Conservation (phyloP, 2,888 invertebrate genomes). For the Omphaloscelis lunosa region DNA sequence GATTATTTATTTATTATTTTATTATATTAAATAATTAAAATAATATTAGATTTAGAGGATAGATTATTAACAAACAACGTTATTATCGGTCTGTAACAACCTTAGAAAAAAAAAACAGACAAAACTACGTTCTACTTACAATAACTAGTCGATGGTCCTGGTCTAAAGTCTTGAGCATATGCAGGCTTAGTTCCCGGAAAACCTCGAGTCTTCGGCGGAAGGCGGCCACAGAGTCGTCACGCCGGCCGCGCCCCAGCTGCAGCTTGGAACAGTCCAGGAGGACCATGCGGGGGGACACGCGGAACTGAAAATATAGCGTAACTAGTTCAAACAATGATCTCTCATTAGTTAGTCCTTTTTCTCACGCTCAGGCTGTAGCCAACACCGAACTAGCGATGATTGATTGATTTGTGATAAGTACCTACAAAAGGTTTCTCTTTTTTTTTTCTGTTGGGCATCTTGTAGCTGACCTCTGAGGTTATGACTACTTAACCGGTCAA, state of each 20-base stretch:
- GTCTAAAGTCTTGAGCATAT: constrained; percentile 96
- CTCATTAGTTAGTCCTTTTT: background rate
- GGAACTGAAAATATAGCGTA: constrained; percentile 90
- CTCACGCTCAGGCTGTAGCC: background rate
- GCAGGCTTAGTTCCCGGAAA: constrained; percentile 96
- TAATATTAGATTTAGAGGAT: background rate
- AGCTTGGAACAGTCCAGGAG: constrained; percentile 97
- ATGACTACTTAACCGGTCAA: no score
- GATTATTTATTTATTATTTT: no score
- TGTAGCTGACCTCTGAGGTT: no score
- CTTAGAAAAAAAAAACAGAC: background rate
- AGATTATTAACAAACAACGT: background rate
- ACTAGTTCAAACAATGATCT: background rate
- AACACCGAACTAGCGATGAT: background rate
- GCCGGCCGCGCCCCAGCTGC: constrained; percentile 95
- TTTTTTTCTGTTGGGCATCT: no score
- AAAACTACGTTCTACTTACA: constrained; percentile 89
- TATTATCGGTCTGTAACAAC: background rate
- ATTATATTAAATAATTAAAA: no score
- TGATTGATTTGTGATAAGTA: background rate
- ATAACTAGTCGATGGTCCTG: constrained; percentile 95
- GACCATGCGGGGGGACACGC: constrained; percentile 94
- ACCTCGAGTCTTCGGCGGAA: constrained; percentile 95
- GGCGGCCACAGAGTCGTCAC: constrained; percentile 96
- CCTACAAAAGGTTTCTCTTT: background rate